phyloP scores from a whole-genome alignment of 2,888 invertebrate species.

The Nemurella pictetii region DNA sequence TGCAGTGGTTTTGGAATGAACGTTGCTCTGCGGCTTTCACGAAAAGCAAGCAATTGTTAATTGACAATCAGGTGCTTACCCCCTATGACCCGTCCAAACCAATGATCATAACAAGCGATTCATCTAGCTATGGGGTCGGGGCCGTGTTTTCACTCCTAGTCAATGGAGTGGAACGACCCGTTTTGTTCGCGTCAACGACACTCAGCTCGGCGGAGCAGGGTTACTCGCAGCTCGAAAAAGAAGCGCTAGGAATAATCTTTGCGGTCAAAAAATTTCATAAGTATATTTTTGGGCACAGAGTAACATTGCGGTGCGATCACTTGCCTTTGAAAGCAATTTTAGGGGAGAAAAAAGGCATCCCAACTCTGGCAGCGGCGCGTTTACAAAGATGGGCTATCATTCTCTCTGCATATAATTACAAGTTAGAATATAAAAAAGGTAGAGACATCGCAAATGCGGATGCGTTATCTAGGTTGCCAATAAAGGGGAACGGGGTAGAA shows the following conservation, averaged over 20 bases:
- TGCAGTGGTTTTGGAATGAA: not conserved
- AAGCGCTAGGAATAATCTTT: not conserved
- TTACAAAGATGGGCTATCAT: conserved; percentile 31
- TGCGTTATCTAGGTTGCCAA: conserved; percentile 24
- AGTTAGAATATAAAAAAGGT: not conserved
- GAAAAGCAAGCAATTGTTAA: not conserved
- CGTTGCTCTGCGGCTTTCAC: not conserved
- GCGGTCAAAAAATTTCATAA: conserved; percentile 5
- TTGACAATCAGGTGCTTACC: conserved; percentile 6
- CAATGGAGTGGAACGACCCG: not conserved
- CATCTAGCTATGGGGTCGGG: conserved; percentile 4
- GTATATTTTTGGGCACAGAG: not conserved
- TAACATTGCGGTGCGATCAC: not conserved
- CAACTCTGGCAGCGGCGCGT: conserved; percentile 2
- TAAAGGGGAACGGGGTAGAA: not conserved
- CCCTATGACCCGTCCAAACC: conserved; percentile 14
- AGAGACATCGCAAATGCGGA: conserved; percentile 22
- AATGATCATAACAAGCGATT: not conserved
- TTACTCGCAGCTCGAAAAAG: conserved; percentile 27
- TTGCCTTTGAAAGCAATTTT: conserved; percentile 19
- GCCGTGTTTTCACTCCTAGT: not conserved
- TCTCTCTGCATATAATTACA: conserved; percentile 4
- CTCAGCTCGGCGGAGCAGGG: conserved; percentile 22
- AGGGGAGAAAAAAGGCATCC: conserved; percentile 19
- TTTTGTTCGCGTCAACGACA: not conserved